These are phyloP conservation scores for Scomber japonicus DNA, from an alignment of 2,113 vertebrate genomes.

Conservation along the genomic window DNA sequence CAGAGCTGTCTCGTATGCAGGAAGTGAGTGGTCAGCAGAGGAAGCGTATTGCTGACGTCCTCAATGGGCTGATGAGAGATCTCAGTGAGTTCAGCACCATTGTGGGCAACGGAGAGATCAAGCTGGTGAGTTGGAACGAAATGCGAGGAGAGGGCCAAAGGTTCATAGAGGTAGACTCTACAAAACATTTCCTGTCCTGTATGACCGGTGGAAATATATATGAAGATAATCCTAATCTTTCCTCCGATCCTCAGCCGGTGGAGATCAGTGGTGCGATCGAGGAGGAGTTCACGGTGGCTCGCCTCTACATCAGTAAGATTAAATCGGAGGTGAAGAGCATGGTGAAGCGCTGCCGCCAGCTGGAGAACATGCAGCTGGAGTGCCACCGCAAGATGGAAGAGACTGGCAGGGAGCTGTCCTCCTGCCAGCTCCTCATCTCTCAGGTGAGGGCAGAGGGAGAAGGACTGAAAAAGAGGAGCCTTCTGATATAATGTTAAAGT, in stretches of 20 bases:
- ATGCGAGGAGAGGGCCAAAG: background rate
- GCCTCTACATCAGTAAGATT: constrained; percentile 96
- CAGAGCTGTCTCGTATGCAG: constrained; percentile 91
- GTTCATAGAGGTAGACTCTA: no score
- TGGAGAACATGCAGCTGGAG: constrained; percentile 93
- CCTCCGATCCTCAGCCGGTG: constrained; percentile 82
- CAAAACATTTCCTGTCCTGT: background rate
- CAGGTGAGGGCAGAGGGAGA: constrained; percentile 82
- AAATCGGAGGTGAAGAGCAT: constrained; percentile 96
- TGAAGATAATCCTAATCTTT: background rate
- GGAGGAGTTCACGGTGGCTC: constrained; percentile 94
- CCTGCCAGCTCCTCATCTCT: constrained; percentile 97
- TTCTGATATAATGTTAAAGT: background rate
- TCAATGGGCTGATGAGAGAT: constrained; percentile 94
- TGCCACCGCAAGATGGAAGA: constrained; percentile 98
- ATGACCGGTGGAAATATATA: background rate
- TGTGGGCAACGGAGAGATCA: constrained; percentile 94
- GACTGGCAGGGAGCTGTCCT: constrained; percentile 92
- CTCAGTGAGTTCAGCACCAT: constrained; percentile 95
- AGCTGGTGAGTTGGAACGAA: constrained; percentile 88
- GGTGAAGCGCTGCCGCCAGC: constrained; percentile 93
- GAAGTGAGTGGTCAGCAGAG: constrained; percentile 93
- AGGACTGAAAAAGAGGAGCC: background rate
- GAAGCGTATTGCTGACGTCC: constrained; percentile 92
- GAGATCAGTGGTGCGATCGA: constrained; percentile 96